phyloP scores from a whole-genome alignment of 2,888 invertebrate genomes.

The Argynnis bischoffii region DNA sequence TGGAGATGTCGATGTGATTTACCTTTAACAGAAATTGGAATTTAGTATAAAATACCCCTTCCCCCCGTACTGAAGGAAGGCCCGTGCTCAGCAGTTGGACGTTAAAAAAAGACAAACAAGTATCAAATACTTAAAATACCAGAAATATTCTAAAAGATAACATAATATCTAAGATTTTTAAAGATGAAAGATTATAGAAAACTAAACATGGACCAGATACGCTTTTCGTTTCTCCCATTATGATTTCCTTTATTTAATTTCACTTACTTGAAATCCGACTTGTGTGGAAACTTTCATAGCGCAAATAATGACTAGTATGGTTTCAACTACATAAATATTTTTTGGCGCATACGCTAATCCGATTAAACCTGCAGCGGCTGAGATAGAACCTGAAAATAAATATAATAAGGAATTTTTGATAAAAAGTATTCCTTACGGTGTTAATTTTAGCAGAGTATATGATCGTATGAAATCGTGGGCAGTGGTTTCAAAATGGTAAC shows the following conservation, averaged over 20 bases:
- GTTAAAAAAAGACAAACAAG: too few species aligned
- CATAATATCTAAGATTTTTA: neutral
- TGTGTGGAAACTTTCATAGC: constrained; percentile 84
- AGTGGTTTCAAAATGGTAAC: too few species aligned
- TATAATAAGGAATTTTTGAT: too few species aligned
- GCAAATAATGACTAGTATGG: constrained; percentile 83
- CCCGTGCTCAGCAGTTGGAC: too few species aligned
- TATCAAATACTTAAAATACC: too few species aligned
- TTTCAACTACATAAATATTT: constrained; percentile 76
- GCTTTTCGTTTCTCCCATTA: too few species aligned
- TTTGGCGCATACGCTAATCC: constrained; percentile 79
- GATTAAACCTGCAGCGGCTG: constrained; percentile 82
- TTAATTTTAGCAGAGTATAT: too few species aligned
- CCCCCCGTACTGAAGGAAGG: too few species aligned
- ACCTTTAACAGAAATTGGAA: constrained; percentile 62
- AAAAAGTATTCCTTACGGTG: neutral
- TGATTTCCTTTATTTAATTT: neutral
- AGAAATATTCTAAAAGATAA: neutral
- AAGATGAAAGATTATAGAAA: neutral
- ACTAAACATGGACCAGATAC: too few species aligned
- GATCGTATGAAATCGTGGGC: too few species aligned
- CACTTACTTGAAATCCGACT: constrained; percentile 83
- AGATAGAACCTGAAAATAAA: constrained; percentile 72
- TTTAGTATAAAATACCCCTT: too few species aligned
- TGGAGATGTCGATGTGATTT: constrained; percentile 91